These are phyloP conservation scores for Delia radicum DNA, from an alignment of 1,140 invertebrate genomes.

Conservation along the genomic window DNA sequence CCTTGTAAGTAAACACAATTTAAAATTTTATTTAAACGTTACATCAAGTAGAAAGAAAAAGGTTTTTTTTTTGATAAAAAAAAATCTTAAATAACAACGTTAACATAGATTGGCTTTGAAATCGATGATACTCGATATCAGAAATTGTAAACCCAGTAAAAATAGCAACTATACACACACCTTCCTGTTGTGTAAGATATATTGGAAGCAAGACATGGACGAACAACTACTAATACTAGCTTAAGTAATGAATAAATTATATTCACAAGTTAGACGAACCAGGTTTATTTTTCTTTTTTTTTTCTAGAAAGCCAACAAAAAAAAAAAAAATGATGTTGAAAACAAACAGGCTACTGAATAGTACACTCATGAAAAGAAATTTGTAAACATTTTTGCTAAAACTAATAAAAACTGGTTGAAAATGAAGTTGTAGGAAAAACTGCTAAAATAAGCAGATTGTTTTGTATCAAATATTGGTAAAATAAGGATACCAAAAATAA, in stretches of 20 bases:
- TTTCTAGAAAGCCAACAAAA: background rate
- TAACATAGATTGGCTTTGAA: background rate
- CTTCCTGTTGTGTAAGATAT: background rate
- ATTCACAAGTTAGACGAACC: background rate
- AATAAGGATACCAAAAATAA: too few relatives aligned
- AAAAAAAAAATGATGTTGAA: background rate
- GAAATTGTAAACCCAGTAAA: background rate
- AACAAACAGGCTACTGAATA: background rate
- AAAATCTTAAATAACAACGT: background rate
- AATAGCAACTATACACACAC: background rate
- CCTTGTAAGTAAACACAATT: slow-evolving; percentile 13
- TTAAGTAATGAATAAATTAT: slow-evolving; percentile 7
- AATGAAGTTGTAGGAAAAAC: too few relatives aligned
- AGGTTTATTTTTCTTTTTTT: background rate
- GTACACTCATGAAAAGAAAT: too few relatives aligned
- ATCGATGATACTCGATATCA: background rate
- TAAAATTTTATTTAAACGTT: slow-evolving; percentile 22
- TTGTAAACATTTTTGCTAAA: too few relatives aligned
- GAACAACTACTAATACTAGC: background rate
- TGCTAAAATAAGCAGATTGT: too few relatives aligned
- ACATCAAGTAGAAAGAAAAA: background rate
- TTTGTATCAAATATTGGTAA: too few relatives aligned
- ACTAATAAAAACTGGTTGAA: too few relatives aligned
- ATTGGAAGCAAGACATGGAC: background rate
- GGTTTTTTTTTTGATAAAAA: background rate